Conservation (phyloP, 2,797 vertebrate species). For the Spea hammondii region DNA sequence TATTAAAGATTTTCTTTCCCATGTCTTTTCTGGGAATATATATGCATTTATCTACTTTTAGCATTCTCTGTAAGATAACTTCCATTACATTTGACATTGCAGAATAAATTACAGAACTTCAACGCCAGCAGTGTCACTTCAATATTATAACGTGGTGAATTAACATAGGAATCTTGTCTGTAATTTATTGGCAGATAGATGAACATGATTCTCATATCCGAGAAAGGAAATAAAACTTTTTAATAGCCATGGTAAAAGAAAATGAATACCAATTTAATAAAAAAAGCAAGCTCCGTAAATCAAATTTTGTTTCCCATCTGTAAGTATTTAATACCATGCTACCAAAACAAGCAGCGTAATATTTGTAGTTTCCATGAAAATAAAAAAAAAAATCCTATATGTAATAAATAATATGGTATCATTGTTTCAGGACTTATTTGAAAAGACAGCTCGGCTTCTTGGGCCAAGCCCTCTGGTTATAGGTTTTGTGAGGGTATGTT, state of each 20-base stretch:
- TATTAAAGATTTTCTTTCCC: conserved; percentile 7
- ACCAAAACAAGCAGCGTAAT: conserved; percentile 1
- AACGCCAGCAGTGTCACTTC: conserved; percentile 33
- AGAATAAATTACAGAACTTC: conserved; percentile 27
- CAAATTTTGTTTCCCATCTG: conserved; percentile 22
- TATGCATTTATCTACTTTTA: conserved; percentile 1
- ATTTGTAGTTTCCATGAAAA: background rate
- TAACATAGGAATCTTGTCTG: conserved; percentile 47
- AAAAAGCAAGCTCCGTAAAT: conserved; percentile 32
- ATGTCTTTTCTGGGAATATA: conserved; percentile 35
- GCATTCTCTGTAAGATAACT: conserved; percentile 31
- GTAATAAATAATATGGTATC: background rate
- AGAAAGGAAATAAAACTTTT: conserved; percentile 49
- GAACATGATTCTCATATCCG: conserved; percentile 41
- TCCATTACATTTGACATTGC: conserved; percentile 44
- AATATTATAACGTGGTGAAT: conserved; percentile 36
- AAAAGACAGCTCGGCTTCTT: background rate
- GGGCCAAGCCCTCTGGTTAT: too few species aligned
- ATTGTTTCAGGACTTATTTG: background rate
- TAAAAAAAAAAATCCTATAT: background rate
- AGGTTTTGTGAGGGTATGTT: background rate
- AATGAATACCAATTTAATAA: conserved; percentile 43
- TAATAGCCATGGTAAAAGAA: conserved; percentile 37
- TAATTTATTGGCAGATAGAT: conserved; percentile 48
- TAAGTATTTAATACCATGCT: background rate